These are phyloP conservation scores for Pseudomyrmex pallidus DNA, from an alignment of 1,140 invertebrate species.

Conservation along the genomic window DNA sequence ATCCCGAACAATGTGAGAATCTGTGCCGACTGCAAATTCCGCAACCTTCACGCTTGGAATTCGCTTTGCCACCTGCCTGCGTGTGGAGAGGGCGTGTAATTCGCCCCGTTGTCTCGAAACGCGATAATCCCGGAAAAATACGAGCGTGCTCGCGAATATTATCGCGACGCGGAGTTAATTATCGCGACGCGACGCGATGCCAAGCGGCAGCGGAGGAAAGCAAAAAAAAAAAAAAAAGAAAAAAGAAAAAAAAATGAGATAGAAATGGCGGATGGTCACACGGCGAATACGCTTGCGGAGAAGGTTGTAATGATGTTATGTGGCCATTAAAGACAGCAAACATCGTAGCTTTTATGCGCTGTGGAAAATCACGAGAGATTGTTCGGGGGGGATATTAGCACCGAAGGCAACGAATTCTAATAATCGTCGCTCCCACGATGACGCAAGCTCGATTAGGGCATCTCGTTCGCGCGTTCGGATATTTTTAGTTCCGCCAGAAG, in stretches of 20 bases:
- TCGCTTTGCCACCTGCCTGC: slow-evolving; percentile 37
- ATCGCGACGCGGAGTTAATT: slow-evolving; percentile 54
- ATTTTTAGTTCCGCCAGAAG: not conserved
- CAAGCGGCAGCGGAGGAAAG: not conserved
- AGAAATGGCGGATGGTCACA: slow-evolving; percentile 43
- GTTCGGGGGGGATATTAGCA: slow-evolving; percentile 58
- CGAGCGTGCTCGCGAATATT: slow-evolving; percentile 54
- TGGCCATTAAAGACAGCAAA: slow-evolving; percentile 63
- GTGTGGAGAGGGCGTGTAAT: slow-evolving; percentile 2
- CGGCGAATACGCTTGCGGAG: slow-evolving; percentile 38
- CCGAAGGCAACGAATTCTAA: slow-evolving; percentile 42
- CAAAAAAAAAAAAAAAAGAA: not conserved
- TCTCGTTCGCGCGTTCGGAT: not conserved
- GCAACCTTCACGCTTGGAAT: slow-evolving; percentile 44
- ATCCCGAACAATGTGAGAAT: slow-evolving; percentile 21
- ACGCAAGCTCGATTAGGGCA: not conserved
- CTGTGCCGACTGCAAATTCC: slow-evolving; percentile 7
- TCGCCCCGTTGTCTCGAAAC: slow-evolving; percentile 11
- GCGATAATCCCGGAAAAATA: slow-evolving; percentile 47
- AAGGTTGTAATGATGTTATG: slow-evolving; percentile 49
- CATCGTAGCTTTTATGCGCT: slow-evolving; percentile 59
- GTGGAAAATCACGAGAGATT: slow-evolving; percentile 64
- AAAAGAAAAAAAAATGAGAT: slow-evolving; percentile 16
- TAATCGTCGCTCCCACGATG: slow-evolving; percentile 53
- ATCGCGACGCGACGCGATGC: not conserved